A percentile compares a stretch with the other conserved stretches of the same genome.
These are phyloP conservation scores for Otolemur crassicaudatus DNA, from an alignment of 2,797 vertebrate species.

Conservation along the genomic window DNA sequence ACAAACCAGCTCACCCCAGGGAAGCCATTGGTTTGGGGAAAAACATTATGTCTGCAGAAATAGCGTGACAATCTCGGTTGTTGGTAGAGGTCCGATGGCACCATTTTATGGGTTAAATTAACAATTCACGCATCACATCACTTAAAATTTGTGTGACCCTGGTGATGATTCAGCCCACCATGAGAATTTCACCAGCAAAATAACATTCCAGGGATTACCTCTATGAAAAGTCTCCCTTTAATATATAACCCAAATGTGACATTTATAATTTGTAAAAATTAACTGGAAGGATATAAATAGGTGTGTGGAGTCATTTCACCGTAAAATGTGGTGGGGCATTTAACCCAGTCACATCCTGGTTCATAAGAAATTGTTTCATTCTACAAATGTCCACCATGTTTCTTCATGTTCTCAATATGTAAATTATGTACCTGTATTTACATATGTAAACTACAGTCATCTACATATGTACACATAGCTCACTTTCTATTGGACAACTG, in stretches of 20 bases:
- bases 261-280: neutral
- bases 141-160: too few relatives aligned
- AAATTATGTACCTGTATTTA: neutral
- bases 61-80: rapidly evolving
- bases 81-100: rapidly evolving
- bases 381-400: neutral
- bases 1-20: neutral
- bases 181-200: neutral
- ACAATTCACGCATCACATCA: rapidly evolving
- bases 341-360: neutral
- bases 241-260: neutral
- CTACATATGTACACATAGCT: neutral
- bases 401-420: neutral
- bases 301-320: neutral
- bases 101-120: rapidly evolving
- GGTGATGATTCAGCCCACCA: neutral
- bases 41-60: neutral
- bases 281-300: too few relatives aligned
- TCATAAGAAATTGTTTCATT: neutral
- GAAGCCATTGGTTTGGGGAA: rapidly evolving
- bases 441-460: neutral
- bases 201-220: neutral
- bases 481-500: neutral
- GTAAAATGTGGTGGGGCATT: neutral
- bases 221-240: neutral